Evolutionary conservation across 2,888 invertebrate species (phyloP).

Genomic region (Cataglyphis rosenhaueri): DNA sequence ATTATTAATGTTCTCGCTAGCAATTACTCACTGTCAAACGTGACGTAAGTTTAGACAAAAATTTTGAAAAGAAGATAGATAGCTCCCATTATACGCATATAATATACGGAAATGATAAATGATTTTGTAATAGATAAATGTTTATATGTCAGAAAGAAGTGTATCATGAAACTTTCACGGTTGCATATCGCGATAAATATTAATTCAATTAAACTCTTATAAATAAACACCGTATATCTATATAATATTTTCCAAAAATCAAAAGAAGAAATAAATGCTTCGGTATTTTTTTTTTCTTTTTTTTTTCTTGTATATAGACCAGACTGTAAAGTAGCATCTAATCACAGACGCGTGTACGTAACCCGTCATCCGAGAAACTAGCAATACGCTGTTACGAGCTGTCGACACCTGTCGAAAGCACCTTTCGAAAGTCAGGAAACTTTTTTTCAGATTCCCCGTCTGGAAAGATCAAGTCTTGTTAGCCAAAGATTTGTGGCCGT

Average conservation of each 20-base stretch:
- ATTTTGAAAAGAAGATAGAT: slow-evolving; percentile 53
- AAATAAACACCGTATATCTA: background rate
- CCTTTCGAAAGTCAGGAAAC: slow-evolving; percentile 61
- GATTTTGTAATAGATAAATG: slow-evolving; percentile 45
- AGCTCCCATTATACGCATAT: slow-evolving; percentile 37
- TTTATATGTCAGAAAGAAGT: background rate
- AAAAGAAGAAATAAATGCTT: background rate
- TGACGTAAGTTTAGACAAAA: slow-evolving; percentile 47
- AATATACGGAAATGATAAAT: slow-evolving; percentile 42
- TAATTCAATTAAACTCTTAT: slow-evolving; percentile 17
- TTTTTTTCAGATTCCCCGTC: slow-evolving; percentile 54
- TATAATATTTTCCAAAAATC: background rate
- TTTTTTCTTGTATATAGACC: too few species aligned
- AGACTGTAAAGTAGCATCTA: too few species aligned
- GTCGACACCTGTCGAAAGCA: slow-evolving; percentile 77
- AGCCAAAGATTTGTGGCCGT: slow-evolving; percentile 73
- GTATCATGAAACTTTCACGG: background rate
- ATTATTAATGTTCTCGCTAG: slow-evolving; percentile 44
- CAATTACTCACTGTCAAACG: slow-evolving; percentile 50
- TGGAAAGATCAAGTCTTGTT: slow-evolving; percentile 73
- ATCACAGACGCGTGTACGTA: background rate
- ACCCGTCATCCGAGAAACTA: background rate
- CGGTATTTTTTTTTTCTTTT: too few species aligned
- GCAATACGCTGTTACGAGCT: slow-evolving; percentile 17
- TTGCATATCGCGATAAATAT: background rate